Percentiles rank a stretch among this genome's conserved stretches.
Evolutionary conservation across 2,888 invertebrate species (phyloP).

Genomic region (Chrysolina oricalcia): DNA sequence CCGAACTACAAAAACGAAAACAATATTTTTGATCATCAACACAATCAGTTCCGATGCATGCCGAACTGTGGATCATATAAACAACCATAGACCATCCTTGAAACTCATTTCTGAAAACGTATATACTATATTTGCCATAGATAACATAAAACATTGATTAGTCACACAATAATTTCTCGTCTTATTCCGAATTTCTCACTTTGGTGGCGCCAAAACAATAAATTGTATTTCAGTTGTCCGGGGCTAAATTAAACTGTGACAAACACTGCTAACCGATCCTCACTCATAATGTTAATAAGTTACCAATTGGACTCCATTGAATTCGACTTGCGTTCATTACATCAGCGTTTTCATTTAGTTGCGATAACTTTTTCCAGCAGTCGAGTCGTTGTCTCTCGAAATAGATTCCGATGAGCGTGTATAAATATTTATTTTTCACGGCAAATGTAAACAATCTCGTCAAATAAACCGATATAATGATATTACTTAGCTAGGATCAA

Average conservation of each 20-base stretch:
- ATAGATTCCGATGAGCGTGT: neutral
- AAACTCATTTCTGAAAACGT: no score
- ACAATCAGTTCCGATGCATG: no score
- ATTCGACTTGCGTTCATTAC: slow-evolving; percentile 6
- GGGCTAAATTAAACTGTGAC: slow-evolving; percentile 4
- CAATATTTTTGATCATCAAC: no score
- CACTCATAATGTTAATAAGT: slow-evolving; percentile 1
- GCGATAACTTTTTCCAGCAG: neutral
- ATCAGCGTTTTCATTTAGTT: slow-evolving; percentile 13
- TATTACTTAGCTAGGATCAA: neutral
- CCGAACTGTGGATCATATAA: no score
- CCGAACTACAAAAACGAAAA: no score
- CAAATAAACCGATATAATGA: neutral
- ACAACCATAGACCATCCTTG: no score
- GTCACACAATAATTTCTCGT: no score
- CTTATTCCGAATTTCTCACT: no score
- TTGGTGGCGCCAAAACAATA: neutral
- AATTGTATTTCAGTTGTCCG: neutral
- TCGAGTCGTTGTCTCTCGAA: neutral
- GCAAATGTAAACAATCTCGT: neutral
- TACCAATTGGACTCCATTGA: slow-evolving; percentile 9
- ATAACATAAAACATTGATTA: no score
- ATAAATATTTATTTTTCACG: neutral
- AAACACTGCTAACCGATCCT: neutral
- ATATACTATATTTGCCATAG: no score